Evolutionary conservation across 1,140 invertebrate species (phyloP).

Genomic region (Megalopta genalis): DNA sequence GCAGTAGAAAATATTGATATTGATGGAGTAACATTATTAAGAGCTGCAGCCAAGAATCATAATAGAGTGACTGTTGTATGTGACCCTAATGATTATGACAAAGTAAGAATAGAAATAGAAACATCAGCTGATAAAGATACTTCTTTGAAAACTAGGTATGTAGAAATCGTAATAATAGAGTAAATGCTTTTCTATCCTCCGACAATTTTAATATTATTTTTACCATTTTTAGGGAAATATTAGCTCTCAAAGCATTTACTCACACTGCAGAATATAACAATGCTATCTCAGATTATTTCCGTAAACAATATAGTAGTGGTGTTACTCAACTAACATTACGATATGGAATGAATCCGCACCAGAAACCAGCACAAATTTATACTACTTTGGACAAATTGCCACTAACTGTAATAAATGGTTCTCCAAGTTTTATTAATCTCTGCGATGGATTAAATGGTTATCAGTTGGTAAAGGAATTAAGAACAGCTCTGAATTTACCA

Average conservation of each 20-base stretch:
- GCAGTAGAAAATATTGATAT: constrained; percentile 99
- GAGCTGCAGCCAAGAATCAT: constrained; percentile 99
- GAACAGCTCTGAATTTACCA: constrained; percentile 88
- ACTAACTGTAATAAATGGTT: constrained; percentile 94
- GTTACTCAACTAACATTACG: constrained; percentile 91
- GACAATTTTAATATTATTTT: constrained; percentile 8
- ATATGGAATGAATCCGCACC: constrained; percentile 99
- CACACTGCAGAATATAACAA: constrained; percentile 97
- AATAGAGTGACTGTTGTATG: constrained; percentile 96
- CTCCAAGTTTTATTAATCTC: constrained; percentile 98
- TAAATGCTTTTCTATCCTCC: background rate
- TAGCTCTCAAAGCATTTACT: constrained; percentile 96
- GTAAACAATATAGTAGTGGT: constrained; percentile 91
- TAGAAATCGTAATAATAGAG: background rate
- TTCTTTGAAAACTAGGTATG: constrained; percentile 87
- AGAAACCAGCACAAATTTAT: constrained; percentile 96
- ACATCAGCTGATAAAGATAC: constrained; percentile 83
- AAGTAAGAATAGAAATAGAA: constrained; percentile 87
- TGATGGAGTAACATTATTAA: constrained; percentile 95
- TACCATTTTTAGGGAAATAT: constrained; percentile 82
- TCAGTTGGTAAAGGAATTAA: constrained; percentile 96
- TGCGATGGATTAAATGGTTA: constrained; percentile 98
- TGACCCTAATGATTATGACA: constrained; percentile 94
- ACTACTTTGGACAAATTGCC: constrained; percentile 91
- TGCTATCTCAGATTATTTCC: constrained; percentile 97